Conservation (phyloP, 2,888 invertebrate species). For the Oligia strigilis region DNA sequence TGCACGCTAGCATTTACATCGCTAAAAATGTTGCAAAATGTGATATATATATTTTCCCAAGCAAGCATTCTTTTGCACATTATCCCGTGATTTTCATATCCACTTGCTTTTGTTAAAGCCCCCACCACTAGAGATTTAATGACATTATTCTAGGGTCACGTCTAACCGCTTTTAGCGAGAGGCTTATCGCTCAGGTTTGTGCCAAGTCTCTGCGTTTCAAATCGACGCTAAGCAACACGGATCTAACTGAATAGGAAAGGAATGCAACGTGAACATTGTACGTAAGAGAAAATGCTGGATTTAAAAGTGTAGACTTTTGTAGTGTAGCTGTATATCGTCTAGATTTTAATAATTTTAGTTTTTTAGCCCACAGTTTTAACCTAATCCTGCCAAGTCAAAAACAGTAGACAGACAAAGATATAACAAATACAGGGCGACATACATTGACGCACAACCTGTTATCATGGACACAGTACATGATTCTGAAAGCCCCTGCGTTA, state of each 20-base stretch:
- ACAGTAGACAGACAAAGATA: background rate
- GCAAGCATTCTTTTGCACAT: slow-evolving; percentile 35
- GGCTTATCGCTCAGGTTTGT: slow-evolving; percentile 30
- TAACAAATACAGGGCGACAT: background rate
- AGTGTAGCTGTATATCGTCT: background rate
- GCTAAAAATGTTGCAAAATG: slow-evolving; percentile 22
- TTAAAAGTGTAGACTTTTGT: no score
- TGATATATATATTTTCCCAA: slow-evolving; percentile 7
- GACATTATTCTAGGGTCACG: slow-evolving; percentile 50
- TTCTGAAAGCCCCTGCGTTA: no score
- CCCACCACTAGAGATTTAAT: slow-evolving; percentile 36
- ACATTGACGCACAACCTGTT: background rate
- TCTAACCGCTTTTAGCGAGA: slow-evolving; percentile 42
- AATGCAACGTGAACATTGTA: background rate
- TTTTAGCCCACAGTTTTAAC: background rate
- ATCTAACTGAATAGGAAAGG: background rate
- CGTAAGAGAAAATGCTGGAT: background rate
- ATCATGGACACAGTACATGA: no score
- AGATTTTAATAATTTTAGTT: slow-evolving; percentile 1
- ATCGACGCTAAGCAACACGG: slow-evolving; percentile 19
- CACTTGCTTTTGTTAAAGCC: slow-evolving; percentile 51
- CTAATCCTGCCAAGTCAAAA: background rate
- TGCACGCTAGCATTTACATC: slow-evolving; percentile 50
- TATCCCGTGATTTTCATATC: slow-evolving; percentile 8
- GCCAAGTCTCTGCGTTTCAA: slow-evolving; percentile 11